Conservation (phyloP, 1,140 invertebrate species). For the Neoseiulus cucumeris region DNA sequence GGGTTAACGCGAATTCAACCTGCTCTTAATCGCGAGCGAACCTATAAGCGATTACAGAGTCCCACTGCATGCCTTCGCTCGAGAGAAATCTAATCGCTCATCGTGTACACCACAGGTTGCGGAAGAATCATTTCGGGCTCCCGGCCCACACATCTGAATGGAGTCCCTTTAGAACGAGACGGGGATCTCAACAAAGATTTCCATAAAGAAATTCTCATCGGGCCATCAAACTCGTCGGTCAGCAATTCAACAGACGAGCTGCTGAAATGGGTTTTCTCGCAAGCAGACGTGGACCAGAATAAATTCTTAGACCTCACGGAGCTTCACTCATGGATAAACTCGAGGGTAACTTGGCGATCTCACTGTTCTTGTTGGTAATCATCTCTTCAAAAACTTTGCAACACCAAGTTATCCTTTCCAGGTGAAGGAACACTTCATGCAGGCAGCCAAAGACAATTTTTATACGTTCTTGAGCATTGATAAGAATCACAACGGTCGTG, state of each 20-base stretch:
- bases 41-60: too few relatives aligned
- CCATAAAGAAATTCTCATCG: slow-evolving; percentile 18
- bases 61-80: too few relatives aligned
- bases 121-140: neutral
- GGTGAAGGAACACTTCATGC: slow-evolving; percentile 50
- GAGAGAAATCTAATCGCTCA: too few relatives aligned
- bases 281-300: slow-evolving; percentile 28
- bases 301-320: slow-evolving; percentile 20
- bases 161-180: slow-evolving; percentile 18
- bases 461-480: slow-evolving; percentile 49
- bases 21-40: too few relatives aligned
- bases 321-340: slow-evolving; percentile 12
- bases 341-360: slow-evolving; percentile 28
- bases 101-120: too few relatives aligned
- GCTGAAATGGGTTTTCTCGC: slow-evolving; percentile 24
- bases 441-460: slow-evolving; percentile 47
- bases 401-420: slow-evolving; percentile 51
- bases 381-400: slow-evolving; percentile 37
- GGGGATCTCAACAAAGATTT: slow-evolving; percentile 18
- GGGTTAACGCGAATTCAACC: too few relatives aligned
- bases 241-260: slow-evolving; percentile 19
- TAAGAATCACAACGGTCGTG: slow-evolving; percentile 45
- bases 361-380: slow-evolving; percentile 43
- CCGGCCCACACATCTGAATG: slow-evolving; percentile 15
- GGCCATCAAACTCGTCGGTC: neutral